phyloP scores from a whole-genome alignment of 2,888 invertebrate genomes.

The Myopa tessellatipennis region DNA sequence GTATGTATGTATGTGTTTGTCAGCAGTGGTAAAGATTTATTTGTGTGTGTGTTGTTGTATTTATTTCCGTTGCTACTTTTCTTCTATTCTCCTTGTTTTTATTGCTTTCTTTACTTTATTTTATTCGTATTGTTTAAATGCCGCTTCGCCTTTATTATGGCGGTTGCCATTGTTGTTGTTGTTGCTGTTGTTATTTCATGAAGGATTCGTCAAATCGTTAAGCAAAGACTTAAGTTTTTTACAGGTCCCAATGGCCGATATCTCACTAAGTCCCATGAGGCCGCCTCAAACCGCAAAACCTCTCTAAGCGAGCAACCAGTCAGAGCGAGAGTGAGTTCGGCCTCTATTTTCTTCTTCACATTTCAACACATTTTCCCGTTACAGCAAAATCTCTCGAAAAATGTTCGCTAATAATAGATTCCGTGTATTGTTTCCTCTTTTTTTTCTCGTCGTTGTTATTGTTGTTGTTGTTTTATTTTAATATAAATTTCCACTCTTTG shows the following conservation, averaged over 20 bases:
- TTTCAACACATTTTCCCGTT: too few relatives aligned
- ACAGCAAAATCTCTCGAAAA: not conserved
- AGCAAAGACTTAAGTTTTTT: not conserved
- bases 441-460: not conserved
- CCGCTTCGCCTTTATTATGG: not conserved
- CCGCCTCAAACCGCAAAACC: too few relatives aligned
- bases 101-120: not conserved
- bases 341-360: too few relatives aligned
- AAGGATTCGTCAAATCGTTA: too few relatives aligned
- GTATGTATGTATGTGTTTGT: too few relatives aligned
- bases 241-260: not conserved
- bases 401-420: not conserved
- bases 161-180: not conserved
- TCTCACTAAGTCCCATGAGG: too few relatives aligned
- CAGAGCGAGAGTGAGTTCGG: too few relatives aligned
- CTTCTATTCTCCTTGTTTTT: too few relatives aligned
- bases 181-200: not conserved
- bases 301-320: too few relatives aligned
- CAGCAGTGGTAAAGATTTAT: too few relatives aligned
- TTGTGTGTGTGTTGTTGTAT: too few relatives aligned
- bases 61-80: too few relatives aligned
- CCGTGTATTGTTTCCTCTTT: not conserved
- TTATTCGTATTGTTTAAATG: not conserved
- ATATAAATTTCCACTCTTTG: conserved; percentile 11
- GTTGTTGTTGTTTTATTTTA: not conserved